Base-by-base conservation (phyloP, 2,888 invertebrate species). In the Amiota minor region DNA sequence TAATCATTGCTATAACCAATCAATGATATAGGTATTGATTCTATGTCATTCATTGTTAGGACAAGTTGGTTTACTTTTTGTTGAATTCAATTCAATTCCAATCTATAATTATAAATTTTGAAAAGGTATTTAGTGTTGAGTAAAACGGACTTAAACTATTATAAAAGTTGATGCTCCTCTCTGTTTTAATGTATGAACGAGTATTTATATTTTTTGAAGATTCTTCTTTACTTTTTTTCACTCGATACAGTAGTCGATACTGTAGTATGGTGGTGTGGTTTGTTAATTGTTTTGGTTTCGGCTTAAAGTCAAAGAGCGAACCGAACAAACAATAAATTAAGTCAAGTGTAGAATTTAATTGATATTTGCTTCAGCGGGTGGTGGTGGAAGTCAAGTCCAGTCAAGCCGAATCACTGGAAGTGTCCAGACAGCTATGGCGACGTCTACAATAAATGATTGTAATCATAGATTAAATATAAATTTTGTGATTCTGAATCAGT, bases 331-430 rank as follows among this genome's bases (percentile, higher is more conserved):
- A 84, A 83, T 83, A 84, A 83, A 83, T 84, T 77, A 84, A 83
- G 82, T 76, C 83, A 81, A 83, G 84, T 83, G 83, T 82, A 83
- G 84, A 80, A 81, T 82, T 83, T 83, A 83, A 83, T 83, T 83
- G 83, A 80, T 80, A 80, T 79, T 74, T 67, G 69, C 18, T 53
- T 14, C 1, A 10, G 1, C 2, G 3, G n/a, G 6, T 65, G 11
- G 14, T 6, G 0, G 20, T 59, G 59, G n/a, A 12, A 12, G n/a
- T 53, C 14, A 1, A 53, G 53, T 53, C 53, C 12, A 53, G 53
- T 53, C 53, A 50, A 50, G 6, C 50, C n/a, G 53, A 53, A n/a
- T 53, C 14, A n/a, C 6, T 53, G 12, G n/a, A 45, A 35, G 45
- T 45, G n/a, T 35, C 8, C 11, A 16, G 46, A 10, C 3, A 12